These are phyloP conservation scores for Apotomis capreana DNA, from an alignment of 2,888 invertebrate genomes.

Conservation along the genomic window DNA sequence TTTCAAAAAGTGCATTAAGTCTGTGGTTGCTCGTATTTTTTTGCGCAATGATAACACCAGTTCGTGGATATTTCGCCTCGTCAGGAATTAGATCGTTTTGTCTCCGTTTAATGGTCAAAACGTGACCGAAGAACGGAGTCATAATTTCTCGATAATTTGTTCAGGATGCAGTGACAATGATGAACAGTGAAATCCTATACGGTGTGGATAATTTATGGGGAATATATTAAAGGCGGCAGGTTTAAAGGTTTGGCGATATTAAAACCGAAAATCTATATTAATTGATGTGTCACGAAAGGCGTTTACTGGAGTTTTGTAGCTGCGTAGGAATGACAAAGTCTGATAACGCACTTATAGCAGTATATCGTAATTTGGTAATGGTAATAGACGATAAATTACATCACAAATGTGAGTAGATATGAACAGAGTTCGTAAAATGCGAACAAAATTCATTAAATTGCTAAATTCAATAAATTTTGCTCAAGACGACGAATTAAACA, in stretches of 20 bases:
- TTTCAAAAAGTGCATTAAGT: conserved; percentile 45
- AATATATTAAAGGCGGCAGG: conserved; percentile 55
- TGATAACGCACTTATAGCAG: background rate
- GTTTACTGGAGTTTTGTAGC: conserved; percentile 9
- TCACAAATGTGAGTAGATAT: background rate
- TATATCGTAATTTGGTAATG: background rate
- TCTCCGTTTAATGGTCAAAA: conserved; percentile 80
- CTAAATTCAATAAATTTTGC: too few relatives aligned
- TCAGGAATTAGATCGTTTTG: conserved; percentile 80
- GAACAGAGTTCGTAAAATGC: too few relatives aligned
- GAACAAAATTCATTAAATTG: too few relatives aligned
- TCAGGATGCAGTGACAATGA: conserved; percentile 74
- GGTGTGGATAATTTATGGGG: conserved; percentile 68
- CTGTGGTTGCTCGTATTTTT: conserved; percentile 60
- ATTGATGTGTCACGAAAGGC: conserved; percentile 33
- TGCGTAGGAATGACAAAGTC: conserved; percentile 6
- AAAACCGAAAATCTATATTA: conserved; percentile 50
- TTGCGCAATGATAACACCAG: conserved; percentile 80
- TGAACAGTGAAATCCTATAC: conserved; percentile 65
- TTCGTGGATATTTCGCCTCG: conserved; percentile 79
- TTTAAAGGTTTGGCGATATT: conserved; percentile 48
- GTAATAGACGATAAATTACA: background rate
- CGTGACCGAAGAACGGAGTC: conserved; percentile 75
- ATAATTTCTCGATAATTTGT: conserved; percentile 77
- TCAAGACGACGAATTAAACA: too few relatives aligned